Evolutionary conservation across 2,888 invertebrate species (phyloP).

Genomic region (Torymus texanus): DNA sequence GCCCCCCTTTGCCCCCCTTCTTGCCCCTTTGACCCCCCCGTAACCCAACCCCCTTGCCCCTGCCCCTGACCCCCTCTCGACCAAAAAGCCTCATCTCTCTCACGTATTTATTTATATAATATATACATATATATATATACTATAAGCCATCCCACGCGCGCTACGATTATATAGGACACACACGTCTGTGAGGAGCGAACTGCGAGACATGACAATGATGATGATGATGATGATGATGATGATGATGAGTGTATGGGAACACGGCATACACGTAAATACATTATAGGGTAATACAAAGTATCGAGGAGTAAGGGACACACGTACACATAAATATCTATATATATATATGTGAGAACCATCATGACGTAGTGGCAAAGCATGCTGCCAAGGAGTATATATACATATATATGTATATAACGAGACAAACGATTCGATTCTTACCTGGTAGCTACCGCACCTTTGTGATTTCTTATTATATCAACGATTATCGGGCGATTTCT

Average conservation of each 20-base stretch:
- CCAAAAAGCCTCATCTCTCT: neutral
- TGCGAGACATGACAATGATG: too few species aligned
- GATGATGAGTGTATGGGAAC: too few species aligned
- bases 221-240: too few species aligned
- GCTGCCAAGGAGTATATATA: slow-evolving; percentile 59
- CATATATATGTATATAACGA: neutral
- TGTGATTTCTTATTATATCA: neutral
- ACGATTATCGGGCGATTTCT: neutral
- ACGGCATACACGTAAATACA: too few species aligned
- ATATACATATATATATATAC: neutral
- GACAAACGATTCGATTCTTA: slow-evolving; percentile 24
- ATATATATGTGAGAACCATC: slow-evolving; percentile 48
- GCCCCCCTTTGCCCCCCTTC: too few species aligned
- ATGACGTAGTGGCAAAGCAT: slow-evolving; percentile 67
- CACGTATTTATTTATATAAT: slow-evolving; percentile 56
- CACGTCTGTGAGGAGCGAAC: too few species aligned
- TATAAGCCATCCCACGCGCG: too few species aligned
- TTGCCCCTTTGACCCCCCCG: too few species aligned
- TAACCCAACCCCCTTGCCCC: too few species aligned
- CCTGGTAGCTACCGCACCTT: neutral
- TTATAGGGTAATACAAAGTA: too few species aligned
- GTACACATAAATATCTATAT: slow-evolving; percentile 58
- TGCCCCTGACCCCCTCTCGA: neutral
- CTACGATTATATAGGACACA: too few species aligned
- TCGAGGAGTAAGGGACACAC: neutral